Evolutionary conservation across 2,888 invertebrate genomes (phyloP).

Genomic region (Nemotelus nigrinus): DNA sequence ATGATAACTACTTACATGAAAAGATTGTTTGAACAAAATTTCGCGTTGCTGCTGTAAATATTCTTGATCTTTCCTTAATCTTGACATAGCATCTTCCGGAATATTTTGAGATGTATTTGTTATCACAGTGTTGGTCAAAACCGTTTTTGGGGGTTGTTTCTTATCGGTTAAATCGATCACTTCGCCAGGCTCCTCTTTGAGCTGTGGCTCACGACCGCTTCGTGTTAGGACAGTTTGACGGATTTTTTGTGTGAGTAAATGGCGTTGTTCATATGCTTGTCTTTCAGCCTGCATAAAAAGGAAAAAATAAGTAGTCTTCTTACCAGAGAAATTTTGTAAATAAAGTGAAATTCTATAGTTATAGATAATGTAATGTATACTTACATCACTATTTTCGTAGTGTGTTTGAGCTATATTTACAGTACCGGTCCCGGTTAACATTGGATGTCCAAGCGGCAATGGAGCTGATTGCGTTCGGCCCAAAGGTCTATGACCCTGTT

Average conservation of each 20-base stretch:
- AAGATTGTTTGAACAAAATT: slow-evolving; percentile 70
- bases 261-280: slow-evolving; percentile 70
- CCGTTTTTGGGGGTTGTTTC: slow-evolving; percentile 67
- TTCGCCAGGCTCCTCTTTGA: slow-evolving; percentile 70
- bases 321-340: not conserved
- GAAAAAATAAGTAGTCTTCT: too few relatives aligned
- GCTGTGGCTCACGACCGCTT: slow-evolving; percentile 72
- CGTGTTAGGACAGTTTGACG: slow-evolving; percentile 87
- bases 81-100: slow-evolving; percentile 65
- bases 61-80: slow-evolving; percentile 65
- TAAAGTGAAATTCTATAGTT: not conserved
- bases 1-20: slow-evolving; percentile 60
- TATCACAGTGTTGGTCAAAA: slow-evolving; percentile 66
- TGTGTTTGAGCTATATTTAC: slow-evolving; percentile 63
- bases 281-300: slow-evolving; percentile 64
- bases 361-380: slow-evolving; percentile 48
- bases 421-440: slow-evolving; percentile 70
- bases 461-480: slow-evolving; percentile 96
- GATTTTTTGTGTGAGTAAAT: slow-evolving; percentile 82
- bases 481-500: slow-evolving; percentile 80
- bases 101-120: slow-evolving; percentile 64
- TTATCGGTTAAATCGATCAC: slow-evolving; percentile 83
- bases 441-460: slow-evolving; percentile 87
- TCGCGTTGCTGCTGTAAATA: slow-evolving; percentile 75
- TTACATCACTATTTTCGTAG: slow-evolving; percentile 65